These are phyloP conservation scores for Mormyrops attenuatus DNA, from an alignment of 2,797 vertebrate species.

Conservation along the genomic window DNA sequence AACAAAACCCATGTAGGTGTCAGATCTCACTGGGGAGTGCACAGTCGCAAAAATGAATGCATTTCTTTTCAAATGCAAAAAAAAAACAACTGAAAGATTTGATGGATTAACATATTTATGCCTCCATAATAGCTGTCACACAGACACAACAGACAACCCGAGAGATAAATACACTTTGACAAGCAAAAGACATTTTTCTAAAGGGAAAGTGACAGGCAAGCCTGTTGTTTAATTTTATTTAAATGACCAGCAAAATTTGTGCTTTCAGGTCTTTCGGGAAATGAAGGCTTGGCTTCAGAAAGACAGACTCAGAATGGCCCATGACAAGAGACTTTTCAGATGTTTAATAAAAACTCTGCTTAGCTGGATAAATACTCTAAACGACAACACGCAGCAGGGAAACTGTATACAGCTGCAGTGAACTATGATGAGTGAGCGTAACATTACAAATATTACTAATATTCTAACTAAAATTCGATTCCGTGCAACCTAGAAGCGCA, in stretches of 20 bases:
- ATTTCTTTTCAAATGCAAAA: constrained; percentile 18
- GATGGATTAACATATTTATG: constrained; percentile 18
- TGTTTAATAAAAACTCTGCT: constrained; percentile 27
- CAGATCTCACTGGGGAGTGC: neutral
- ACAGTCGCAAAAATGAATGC: constrained; percentile 17
- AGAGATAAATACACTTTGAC: constrained; percentile 18
- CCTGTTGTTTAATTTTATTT: constrained; percentile 35
- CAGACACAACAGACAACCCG: constrained; percentile 6
- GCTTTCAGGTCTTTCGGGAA: constrained; percentile 23
- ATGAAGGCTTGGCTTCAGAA: constrained; percentile 23
- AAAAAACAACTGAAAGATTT: constrained; percentile 4
- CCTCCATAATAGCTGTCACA: neutral
- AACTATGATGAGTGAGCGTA: neutral
- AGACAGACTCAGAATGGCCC: constrained; percentile 30
- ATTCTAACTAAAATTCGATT: neutral
- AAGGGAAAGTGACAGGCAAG: constrained; percentile 25
- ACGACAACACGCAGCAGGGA: constrained; percentile 31
- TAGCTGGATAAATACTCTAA: constrained; percentile 23
- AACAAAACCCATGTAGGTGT: neutral
- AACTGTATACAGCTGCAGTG: neutral
- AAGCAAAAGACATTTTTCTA: constrained; percentile 19
- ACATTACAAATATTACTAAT: neutral
- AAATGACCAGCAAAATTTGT: constrained; percentile 39
- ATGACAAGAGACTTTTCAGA: constrained; percentile 23
- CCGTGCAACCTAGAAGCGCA: neutral